A percentile compares a stretch with the other conserved stretches of the same genome.
phyloP scores from a whole-genome alignment of 2,113 vertebrate genomes.

The Noturus placidus region DNA sequence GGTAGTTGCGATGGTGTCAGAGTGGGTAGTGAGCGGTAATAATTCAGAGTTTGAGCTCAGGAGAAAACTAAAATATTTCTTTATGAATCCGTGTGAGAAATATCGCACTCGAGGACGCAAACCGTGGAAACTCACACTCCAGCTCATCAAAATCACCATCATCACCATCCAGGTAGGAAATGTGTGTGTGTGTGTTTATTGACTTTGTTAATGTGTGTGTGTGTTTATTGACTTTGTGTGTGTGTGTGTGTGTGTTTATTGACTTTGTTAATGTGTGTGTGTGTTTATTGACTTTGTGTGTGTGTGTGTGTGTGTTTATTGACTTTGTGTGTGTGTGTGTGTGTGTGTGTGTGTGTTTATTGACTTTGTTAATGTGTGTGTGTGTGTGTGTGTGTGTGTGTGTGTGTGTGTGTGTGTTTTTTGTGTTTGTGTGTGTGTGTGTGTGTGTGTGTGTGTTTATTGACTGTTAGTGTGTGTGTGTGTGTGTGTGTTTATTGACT shows the following conservation, averaged over 20 bases:
- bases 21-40: not conserved
- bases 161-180: slow-evolving; percentile 86
- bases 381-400: too few species aligned
- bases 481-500: not conserved
- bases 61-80: slow-evolving; percentile 90
- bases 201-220: not conserved
- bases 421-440: not conserved
- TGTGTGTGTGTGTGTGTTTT: too few species aligned
- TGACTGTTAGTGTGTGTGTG: not conserved
- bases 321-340: not conserved
- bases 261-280: not conserved
- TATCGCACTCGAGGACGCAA: slow-evolving; percentile 89
- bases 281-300: too few species aligned
- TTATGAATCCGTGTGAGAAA: slow-evolving; percentile 97
- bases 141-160: slow-evolving; percentile 88
- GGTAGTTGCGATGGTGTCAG: not conserved
- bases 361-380: not conserved
- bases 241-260: not conserved
- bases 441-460: not conserved
- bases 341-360: not conserved
- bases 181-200: not conserved
- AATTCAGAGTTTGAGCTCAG: slow-evolving; percentile 69
- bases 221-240: not conserved
- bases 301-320: not conserved
- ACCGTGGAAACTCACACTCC: slow-evolving; percentile 90